Base-by-base conservation (phyloP, 1,140 invertebrate genomes). In the Hylyphantes graminicola region DNA sequence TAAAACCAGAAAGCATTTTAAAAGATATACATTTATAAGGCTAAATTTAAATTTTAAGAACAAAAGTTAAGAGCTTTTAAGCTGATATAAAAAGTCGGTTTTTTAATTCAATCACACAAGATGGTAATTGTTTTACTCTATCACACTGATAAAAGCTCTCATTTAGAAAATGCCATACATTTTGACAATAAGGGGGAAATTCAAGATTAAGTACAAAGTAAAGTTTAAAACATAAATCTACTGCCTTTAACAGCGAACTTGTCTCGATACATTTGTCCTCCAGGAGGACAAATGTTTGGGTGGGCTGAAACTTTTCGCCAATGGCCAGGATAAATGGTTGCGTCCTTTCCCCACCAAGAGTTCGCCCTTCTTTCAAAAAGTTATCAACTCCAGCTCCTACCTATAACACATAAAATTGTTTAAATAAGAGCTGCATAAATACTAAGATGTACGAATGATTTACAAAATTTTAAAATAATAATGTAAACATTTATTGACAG, bases 111-210 rank as follows among this genome's bases (percentile, higher is more conserved):
- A 15, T 4, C n/a, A 68, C 12, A 68, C 65, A 68, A 12, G 65
- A 68, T 68, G n/a, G 65, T 13, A n/a, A 12, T 11, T 68, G 15
- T 48, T 12, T n/a, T 3, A 13, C 3, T 2, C 13, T 15, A 17
- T 73, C 70, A 51, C 35, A 51, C 5, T 73, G 13, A 19, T 73
- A 54, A 48, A 73, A 73, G 5, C 10, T 13, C 2, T 10, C 12
- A 54, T 73, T 48, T 35, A 73, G 9, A 73, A 73, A 73, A 50
- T 73, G 19, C 70, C 70, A 73, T n/a, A 35, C 50, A 73, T 73
- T 73, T 13, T 50, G 13, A 7, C 65, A 68, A 48, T n/a, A 68
- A 19, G 65, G 65, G 4, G 65, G 21, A 68, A 68, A 68, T 19
- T 73, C 5, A 2, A 73, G 19, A 73, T 73, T 73, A 15, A 72